Evolutionary conservation across 2,888 invertebrate genomes (phyloP).

Genomic region (Schizotus pectinicornis): DNA sequence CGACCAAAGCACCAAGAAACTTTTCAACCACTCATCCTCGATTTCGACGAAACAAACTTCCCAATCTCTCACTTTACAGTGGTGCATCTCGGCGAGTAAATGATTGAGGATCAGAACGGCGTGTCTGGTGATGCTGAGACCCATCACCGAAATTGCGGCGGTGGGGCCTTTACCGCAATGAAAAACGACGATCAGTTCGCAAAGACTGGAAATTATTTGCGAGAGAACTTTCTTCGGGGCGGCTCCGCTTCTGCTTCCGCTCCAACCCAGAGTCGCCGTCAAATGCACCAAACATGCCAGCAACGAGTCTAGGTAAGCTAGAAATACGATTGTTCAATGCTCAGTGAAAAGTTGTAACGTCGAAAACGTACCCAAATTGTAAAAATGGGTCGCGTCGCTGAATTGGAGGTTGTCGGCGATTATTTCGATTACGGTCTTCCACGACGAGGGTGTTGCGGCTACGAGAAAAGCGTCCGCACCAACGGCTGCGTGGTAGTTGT

Average conservation of each 20-base stretch:
- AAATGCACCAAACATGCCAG: constrained; percentile 61
- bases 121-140: constrained; percentile 62
- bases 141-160: constrained; percentile 64
- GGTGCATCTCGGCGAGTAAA: constrained; percentile 60
- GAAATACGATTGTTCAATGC: constrained; percentile 29
- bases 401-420: constrained; percentile 61
- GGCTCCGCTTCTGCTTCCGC: constrained; percentile 46
- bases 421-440: constrained; percentile 59
- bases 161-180: constrained; percentile 59
- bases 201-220: constrained; percentile 57
- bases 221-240: constrained; percentile 47
- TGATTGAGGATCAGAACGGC: constrained; percentile 63
- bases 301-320: constrained; percentile 62
- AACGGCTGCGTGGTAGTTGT: constrained; percentile 28
- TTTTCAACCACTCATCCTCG: constrained; percentile 44
- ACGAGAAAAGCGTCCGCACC: neutral
- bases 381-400: constrained; percentile 63
- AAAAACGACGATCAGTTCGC: constrained; percentile 62
- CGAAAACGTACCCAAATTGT: constrained; percentile 60
- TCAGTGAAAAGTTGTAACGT: neutral
- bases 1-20: constrained; percentile 59
- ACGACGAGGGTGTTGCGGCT: constrained; percentile 40
- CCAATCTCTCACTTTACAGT: constrained; percentile 55
- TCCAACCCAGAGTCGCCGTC: constrained; percentile 60
- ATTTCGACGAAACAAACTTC: constrained; percentile 51